These are phyloP conservation scores for Spodoptera picta DNA, from an alignment of 2,888 invertebrate genomes.

Conservation along the genomic window DNA sequence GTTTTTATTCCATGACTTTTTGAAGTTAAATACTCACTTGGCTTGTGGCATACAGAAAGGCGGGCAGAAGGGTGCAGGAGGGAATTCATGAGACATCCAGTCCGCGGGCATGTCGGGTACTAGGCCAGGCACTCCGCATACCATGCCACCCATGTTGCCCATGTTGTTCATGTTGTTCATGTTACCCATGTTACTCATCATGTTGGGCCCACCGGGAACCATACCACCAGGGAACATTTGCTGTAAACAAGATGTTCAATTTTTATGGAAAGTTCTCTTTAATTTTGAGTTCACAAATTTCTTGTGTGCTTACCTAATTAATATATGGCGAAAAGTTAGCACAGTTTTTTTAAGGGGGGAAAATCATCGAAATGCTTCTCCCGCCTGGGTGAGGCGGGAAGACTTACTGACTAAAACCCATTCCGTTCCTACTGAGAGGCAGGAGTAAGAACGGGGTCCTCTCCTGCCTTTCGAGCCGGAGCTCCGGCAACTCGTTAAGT, in stretches of 20 bases:
- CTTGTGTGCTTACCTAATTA: too few relatives aligned
- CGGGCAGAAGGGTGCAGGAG: conserved; percentile 70
- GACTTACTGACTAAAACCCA: too few relatives aligned
- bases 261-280: background rate
- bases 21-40: conserved; percentile 71
- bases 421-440: too few relatives aligned
- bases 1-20: background rate
- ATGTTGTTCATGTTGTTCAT: conserved; percentile 33
- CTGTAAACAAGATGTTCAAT: background rate
- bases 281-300: too few relatives aligned
- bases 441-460: too few relatives aligned
- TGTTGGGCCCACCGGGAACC: conserved; percentile 63
- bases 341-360: too few relatives aligned
- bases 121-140: conserved; percentile 60
- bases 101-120: conserved; percentile 65
- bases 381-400: too few relatives aligned
- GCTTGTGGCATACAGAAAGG: conserved; percentile 81
- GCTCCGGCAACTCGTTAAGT: too few relatives aligned
- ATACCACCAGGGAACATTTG: conserved; percentile 81
- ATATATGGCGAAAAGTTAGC: too few relatives aligned
- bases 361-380: too few relatives aligned
- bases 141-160: conserved; percentile 51
- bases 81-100: conserved; percentile 74
- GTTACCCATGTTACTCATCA: conserved; percentile 37
- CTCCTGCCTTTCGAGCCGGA: too few relatives aligned